A percentile compares a stretch with the other conserved stretches of the same genome.
These are phyloP conservation scores for Caenorhabditis virilis DNA, from an alignment of 2,888 invertebrate species.

Conservation along the genomic window DNA sequence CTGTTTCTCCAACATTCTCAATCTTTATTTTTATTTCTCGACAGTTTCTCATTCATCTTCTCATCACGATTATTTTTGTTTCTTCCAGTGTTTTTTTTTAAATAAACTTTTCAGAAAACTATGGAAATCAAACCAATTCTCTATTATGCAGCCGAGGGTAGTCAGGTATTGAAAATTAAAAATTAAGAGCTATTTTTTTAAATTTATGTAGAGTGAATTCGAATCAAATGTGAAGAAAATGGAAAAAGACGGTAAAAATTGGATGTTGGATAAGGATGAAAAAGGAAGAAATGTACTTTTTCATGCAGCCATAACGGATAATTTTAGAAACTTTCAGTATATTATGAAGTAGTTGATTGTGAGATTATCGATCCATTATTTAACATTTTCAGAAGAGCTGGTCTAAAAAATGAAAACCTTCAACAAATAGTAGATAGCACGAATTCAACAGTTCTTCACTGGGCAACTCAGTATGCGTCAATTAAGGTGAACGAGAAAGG, in stretches of 20 bases:
- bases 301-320: slow-evolving; percentile 49
- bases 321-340: slow-evolving; percentile 37
- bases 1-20: no score
- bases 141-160: slow-evolving; percentile 29
- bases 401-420: slow-evolving; percentile 1
- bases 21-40: no score
- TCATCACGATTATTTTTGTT: no score
- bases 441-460: slow-evolving; percentile 56
- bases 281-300: slow-evolving; percentile 41
- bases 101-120: no score
- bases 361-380: no score
- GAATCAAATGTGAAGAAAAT: slow-evolving; percentile 16
- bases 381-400: slow-evolving; percentile 12
- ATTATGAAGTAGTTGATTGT: slow-evolving; percentile 46
- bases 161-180: slow-evolving; percentile 9
- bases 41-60: no score
- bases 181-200: neutral
- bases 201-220: slow-evolving; percentile 34
- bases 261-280: slow-evolving; percentile 24
- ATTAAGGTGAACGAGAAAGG: slow-evolving; percentile 10
- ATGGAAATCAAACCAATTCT: slow-evolving; percentile 24
- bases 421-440: slow-evolving; percentile 14
- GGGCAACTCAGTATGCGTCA: slow-evolving; percentile 51
- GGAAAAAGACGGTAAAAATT: slow-evolving; percentile 13
- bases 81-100: no score